A percentile compares a stretch with the other conserved stretches of the same genome.
These are phyloP conservation scores for Suillia variegata DNA, from an alignment of 2,888 invertebrate genomes.

Conservation along the genomic window DNA sequence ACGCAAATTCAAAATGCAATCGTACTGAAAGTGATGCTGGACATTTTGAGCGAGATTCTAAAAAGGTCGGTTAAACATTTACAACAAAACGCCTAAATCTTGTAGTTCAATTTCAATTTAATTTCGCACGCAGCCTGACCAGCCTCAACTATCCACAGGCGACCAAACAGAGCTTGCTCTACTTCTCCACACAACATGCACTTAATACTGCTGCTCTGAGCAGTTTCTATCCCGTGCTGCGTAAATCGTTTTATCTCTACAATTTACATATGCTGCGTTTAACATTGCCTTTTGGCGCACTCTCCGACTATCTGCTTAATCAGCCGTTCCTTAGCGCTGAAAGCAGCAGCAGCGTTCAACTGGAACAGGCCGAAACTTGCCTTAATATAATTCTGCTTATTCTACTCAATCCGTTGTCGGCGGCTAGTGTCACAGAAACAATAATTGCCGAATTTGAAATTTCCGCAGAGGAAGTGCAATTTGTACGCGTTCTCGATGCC, in stretches of 20 bases:
- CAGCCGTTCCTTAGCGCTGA: slow-evolving; percentile 30
- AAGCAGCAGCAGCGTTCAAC: slow-evolving; percentile 30
- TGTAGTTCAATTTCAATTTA: too few species aligned
- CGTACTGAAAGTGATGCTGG: slow-evolving; percentile 41
- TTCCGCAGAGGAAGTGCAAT: slow-evolving; percentile 34
- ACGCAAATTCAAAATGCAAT: slow-evolving; percentile 41
- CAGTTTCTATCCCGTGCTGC: slow-evolving; percentile 41
- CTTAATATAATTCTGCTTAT: slow-evolving; percentile 47
- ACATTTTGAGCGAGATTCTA: slow-evolving; percentile 42
- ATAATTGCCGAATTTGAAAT: slow-evolving; percentile 44
- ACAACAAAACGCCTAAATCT: background rate
- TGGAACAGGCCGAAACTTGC: slow-evolving; percentile 43
- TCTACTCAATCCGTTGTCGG: slow-evolving; percentile 28
- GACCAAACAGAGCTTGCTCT: slow-evolving; percentile 35
- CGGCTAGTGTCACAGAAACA: background rate
- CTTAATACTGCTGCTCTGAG: slow-evolving; percentile 34
- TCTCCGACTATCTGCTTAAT: slow-evolving; percentile 37
- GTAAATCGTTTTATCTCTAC: slow-evolving; percentile 43
- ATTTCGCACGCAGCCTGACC: background rate
- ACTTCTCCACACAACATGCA: slow-evolving; percentile 37
- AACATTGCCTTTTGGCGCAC: slow-evolving; percentile 31
- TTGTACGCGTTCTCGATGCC: slow-evolving; percentile 32
- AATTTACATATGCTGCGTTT: slow-evolving; percentile 47
- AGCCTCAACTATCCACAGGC: slow-evolving; percentile 31
- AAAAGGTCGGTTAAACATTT: slow-evolving; percentile 33